Evolutionary conservation across 2,888 invertebrate species (phyloP), one percentile per base, ranked within the genome.

Genomic region (Cantharis flavilabris): DNA sequence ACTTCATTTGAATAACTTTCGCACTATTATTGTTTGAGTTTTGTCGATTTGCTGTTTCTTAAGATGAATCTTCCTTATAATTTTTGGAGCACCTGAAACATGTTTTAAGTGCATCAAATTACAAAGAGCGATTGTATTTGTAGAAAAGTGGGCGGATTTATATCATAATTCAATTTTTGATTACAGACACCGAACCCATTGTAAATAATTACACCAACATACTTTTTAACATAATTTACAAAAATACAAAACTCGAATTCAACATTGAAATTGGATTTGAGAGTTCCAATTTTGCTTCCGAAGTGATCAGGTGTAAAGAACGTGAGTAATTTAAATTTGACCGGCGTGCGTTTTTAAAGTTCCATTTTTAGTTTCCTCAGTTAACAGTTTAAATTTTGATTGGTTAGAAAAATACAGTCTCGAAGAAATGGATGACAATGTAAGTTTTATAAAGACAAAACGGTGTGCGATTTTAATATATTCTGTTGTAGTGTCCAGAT

Each of bases 291-390:
- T 93, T 95, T 87, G 94, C 94, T 5, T 93, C 93, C 77, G 94
- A 94, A 86, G 89, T 95, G 79, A 94, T 93, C 82, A 90, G 93
- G 84, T 92, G 94, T 1, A 92, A 94, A 85, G 94, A 95, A 90
- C 91, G 93, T 89, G 83, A 80, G 81, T 71, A 69, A 14, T 62
- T 18, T 67, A 67, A 26, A n/a, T n/a, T 64, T 11, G 64, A 11
- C 2, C 7, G n/a, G 9, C 9, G 7, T 23, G 67, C 49, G 63
- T 70, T 78, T 7, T 10, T 11, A 13, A 4, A 16, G 16, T 16
- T 16, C 49, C 69, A 75, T 49, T 87, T 87, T 70, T 80, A 86
- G 84, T 86, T 81, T 87, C 85, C 67, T 79, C 84, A 73, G 79
- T 84, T 82, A 81, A 81, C 72, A 82, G 80, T 30, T 79, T 81